Base-by-base conservation (phyloP, 2,113 vertebrate genomes). In the Heptranchias perlo region DNA sequence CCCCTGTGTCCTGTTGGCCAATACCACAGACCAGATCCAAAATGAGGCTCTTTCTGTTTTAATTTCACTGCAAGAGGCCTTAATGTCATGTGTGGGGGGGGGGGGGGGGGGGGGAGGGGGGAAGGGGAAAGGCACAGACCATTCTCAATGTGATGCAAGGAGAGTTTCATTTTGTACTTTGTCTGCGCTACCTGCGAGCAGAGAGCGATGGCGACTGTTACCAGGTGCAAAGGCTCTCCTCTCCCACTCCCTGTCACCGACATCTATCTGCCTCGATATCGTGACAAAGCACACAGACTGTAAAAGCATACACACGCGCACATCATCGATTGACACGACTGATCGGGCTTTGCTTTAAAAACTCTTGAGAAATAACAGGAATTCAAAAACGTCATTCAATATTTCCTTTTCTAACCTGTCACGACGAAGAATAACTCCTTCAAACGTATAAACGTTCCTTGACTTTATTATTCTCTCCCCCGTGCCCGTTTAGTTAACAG, bases 41-140 rank as follows among this genome's bases (percentile, higher is more conserved):
- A 76, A 39, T n/a, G 2, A 2, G 14, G 0, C 35, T 2, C 8
- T 76, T 2, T 1, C 1, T n/a, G 1, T n/a, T n/a, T 11, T 2
- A 69, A 28, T 3, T 25, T 69, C 23, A 28, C 65, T 25, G 25
- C 65, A 28, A 28, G 65, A 69, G 65, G 28, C 65, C 25, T 58
- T 58, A 18, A 18, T 4, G 5, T 35, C n/a, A 39, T 14, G 13
- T 44, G 3, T 78, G 8, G 7, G 7, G 1, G 78, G 39, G n/a
- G 21, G 0, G 21, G 18, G 18, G 76, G 4, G 8, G 7, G 7
- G 1, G 78, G 39, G n/a, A 44, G 0, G 21, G 18, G 18, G 76
- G 4, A 44, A 44, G 44, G 78, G 39, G 4, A 39, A 3, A 4
- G n/a, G 3, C 4, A 14, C 76, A 39, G 2, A 4, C n/a, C 44